Conservation (phyloP, 1,140 invertebrate species). For the Pentalonia nigronervosa region DNA sequence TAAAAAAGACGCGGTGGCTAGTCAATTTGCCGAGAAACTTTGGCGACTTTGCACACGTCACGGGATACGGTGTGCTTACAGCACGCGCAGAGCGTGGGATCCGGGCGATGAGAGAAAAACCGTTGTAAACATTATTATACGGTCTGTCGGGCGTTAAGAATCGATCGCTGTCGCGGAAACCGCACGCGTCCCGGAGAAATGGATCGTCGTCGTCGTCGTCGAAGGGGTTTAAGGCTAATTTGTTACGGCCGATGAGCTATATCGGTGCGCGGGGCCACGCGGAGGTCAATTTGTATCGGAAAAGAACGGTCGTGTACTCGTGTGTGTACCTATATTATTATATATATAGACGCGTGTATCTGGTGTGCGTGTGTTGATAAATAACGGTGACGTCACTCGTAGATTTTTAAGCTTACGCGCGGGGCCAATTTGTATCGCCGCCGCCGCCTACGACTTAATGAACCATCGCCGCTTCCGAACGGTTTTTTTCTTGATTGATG, state of each 20-base stretch:
- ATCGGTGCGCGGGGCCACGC: neutral
- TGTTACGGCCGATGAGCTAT: conserved; percentile 16
- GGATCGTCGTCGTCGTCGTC: neutral
- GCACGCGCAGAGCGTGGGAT: no score
- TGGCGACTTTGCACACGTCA: neutral
- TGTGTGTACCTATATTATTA: no score
- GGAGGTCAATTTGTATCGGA: conserved; percentile 47
- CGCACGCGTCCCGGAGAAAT: no score
- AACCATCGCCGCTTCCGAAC: conserved; percentile 25
- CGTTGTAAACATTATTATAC: conserved; percentile 12
- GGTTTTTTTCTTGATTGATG: conserved; percentile 53
- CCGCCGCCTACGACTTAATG: conserved; percentile 33
- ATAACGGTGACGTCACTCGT: conserved; percentile 50
- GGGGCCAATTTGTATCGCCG: conserved; percentile 21
- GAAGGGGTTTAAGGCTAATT: conserved; percentile 19
- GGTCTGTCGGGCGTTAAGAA: neutral
- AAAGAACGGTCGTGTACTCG: neutral
- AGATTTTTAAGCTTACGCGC: conserved; percentile 43
- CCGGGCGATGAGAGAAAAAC: neutral
- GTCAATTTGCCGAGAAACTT: neutral
- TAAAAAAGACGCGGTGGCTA: neutral
- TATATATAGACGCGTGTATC: neutral
- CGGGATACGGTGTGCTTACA: neutral
- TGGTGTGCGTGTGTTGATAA: neutral
- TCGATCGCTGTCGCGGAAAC: neutral